Base-by-base conservation (phyloP, 2,888 invertebrate species). In the Griposia aprilina region DNA sequence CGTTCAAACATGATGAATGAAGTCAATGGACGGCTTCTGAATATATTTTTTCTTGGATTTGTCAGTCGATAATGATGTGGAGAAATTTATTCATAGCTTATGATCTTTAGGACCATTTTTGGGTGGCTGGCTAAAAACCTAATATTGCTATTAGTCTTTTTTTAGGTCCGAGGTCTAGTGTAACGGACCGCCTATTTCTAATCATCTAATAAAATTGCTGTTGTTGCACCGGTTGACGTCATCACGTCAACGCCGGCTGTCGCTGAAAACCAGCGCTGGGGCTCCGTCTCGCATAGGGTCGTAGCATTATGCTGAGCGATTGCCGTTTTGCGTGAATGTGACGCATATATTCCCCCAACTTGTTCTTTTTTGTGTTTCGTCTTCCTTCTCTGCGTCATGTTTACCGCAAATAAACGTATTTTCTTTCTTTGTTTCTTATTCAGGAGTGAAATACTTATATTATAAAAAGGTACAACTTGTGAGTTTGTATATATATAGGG, bases 1-100 rank as follows among this genome's bases (percentile, higher is more conserved):
- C 92, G 91, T 89, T 71, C 83, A 74, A 82, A 87, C 86, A 89
- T 91, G 91, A 91, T 88, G 87, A 91, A 92, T 89, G 91, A 87
- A 88, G 80, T 82, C 78, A 74, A 69, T 83, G 77, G 71, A 82
- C 81, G 87, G 81, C 78, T 84, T 76, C 78, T 70, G 84, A 87
- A 88, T 88, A 86, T 84, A 74, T 88, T 87, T 89, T 78, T 87
- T 83, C 76, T 82, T 78, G 80, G 72, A 79, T 82, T 76, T 82
- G 83, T 81, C 83, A 84, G 78, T 85, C 85, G 80, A 88, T 89
- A 85, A 86, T 87, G 82, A 83, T 84, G 80, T 82, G 81, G 67
- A 57, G 73, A 76, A 82, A 84, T 73, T 66, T 86, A 84, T 84
- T 86, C 80, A 86, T 76, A 57, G 76, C 17, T 41, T 30, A 20